A percentile compares a stretch with the other conserved stretches of the same genome.
Conservation (phyloP, 2,797 vertebrate species). For the Myotis daubentonii region DNA sequence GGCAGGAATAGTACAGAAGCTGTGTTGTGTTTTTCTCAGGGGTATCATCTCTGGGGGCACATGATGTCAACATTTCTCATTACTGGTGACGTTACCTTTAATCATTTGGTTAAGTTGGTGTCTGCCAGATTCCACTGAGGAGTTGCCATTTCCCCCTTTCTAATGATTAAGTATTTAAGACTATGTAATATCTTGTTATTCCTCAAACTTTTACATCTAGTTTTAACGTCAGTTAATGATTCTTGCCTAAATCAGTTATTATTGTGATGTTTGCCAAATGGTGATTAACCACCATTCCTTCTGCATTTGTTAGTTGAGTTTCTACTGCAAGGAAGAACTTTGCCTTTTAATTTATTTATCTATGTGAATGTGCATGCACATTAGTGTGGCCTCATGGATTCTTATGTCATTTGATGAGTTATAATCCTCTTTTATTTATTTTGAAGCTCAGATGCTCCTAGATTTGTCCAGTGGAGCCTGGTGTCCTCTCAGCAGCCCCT, state of each 20-base stretch:
- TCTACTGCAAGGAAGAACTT: neutral
- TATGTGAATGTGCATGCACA: neutral
- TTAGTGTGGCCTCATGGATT: neutral
- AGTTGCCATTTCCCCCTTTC: neutral
- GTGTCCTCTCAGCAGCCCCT: neutral
- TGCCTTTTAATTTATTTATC: neutral
- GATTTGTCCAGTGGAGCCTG: neutral
- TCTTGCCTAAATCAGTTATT: neutral
- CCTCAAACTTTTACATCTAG: neutral
- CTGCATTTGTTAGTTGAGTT: neutral
- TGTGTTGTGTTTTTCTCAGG: neutral
- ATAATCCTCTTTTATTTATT: neutral
- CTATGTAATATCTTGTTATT: neutral
- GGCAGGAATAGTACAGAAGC: neutral
- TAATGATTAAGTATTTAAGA: neutral
- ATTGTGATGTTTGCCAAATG: neutral
- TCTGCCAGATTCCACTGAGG: slow-evolving; percentile 3
- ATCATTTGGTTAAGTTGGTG: slow-evolving; percentile 12
- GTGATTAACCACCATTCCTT: neutral
- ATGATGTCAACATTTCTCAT: neutral
- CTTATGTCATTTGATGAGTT: neutral
- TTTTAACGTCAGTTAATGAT: neutral
- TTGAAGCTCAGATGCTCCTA: neutral
- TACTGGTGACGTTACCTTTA: neutral
- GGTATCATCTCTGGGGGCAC: neutral